Percentiles rank a stretch among this genome's conserved stretches.
phyloP scores from a whole-genome alignment of 2,888 invertebrate genomes.

The Phyllotreta cruciferae region DNA sequence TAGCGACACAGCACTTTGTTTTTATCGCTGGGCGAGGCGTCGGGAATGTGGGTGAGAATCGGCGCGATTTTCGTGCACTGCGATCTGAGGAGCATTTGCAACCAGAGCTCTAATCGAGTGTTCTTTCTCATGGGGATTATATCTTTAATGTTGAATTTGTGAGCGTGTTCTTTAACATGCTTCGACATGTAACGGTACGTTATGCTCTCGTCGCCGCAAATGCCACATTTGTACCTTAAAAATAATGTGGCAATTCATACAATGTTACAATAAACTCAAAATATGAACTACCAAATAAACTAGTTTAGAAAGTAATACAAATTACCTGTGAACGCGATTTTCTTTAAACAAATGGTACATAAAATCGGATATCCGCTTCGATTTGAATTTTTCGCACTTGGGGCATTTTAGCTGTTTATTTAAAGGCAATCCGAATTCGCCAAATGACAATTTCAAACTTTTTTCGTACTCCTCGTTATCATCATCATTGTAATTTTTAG shows the following conservation, averaged over 20 bases:
- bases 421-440: slow-evolving; percentile 62
- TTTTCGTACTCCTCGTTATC: slow-evolving; percentile 36
- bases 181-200: slow-evolving; percentile 64
- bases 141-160: slow-evolving; percentile 28
- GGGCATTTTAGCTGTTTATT: slow-evolving; percentile 68
- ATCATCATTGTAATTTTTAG: slow-evolving; percentile 3
- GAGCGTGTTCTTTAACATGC: slow-evolving; percentile 63
- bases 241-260: slow-evolving; percentile 35
- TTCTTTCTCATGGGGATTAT: slow-evolving; percentile 42
- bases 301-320: no score
- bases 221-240: slow-evolving; percentile 67
- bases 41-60: slow-evolving; percentile 31
- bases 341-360: slow-evolving; percentile 73
- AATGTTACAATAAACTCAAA: background rate
- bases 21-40: slow-evolving; percentile 12
- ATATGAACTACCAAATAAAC: no score
- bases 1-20: slow-evolving; percentile 27
- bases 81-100: slow-evolving; percentile 47
- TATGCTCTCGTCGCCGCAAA: slow-evolving; percentile 67
- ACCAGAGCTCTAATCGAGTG: slow-evolving; percentile 47
- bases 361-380: slow-evolving; percentile 67
- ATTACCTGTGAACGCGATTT: slow-evolving; percentile 69
- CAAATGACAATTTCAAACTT: slow-evolving; percentile 42
- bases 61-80: slow-evolving; percentile 42
- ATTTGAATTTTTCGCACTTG: slow-evolving; percentile 66